Evolutionary conservation across 1,140 invertebrate genomes (phyloP), one percentile per base, ranked within the genome.

Genomic region (Conus betulinus): DNA sequence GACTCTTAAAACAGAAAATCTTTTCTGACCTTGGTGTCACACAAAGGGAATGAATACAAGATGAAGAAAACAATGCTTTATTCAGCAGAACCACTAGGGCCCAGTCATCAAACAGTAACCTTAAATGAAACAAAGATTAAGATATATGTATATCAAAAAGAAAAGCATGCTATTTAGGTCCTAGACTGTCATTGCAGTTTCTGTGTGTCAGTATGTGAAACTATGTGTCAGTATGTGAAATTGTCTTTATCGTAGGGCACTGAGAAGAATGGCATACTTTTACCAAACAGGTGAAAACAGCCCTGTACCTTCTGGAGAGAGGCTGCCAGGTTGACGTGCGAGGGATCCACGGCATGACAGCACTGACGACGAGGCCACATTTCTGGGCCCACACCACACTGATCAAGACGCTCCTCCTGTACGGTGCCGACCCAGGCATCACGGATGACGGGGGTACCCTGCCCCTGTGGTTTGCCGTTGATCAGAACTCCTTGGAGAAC

Each of bases 391-490:
- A 92, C 76, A 89, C 90, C 0, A 90, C 89, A 55, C 84, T 94
- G 82, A 91, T 94, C 8, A 89, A 91, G 11, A 88, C 93, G 4
- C 89, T 94, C 17, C 88, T 94, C 10, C 89, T 93, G 74, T 89
- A 91, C 84, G 91, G 91, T 13, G 92, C 93, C 1, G 88, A 93
- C 89, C 91, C 93, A 23, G 90, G 93, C 85, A 88, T 93, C 10
- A 90, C 91, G 82, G 94, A 94, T 88, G 92, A 92, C 85, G 90
- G 90, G 15, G 91, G 92, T 6, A 93, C 93, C 15, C 90, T 93
- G 11, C 94, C 94, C 3, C 88, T 94, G 8, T 94, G 93, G 93
- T 93, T 93, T 89, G 93, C 93, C 39, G 91, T 94, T 3, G 92
- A 93, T 88, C 90, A 89, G 27, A 83, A 85, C 25, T 91, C 93